These are phyloP conservation scores for Semicossyphus pulcher DNA, from an alignment of 2,113 vertebrate genomes.

Conservation along the genomic window DNA sequence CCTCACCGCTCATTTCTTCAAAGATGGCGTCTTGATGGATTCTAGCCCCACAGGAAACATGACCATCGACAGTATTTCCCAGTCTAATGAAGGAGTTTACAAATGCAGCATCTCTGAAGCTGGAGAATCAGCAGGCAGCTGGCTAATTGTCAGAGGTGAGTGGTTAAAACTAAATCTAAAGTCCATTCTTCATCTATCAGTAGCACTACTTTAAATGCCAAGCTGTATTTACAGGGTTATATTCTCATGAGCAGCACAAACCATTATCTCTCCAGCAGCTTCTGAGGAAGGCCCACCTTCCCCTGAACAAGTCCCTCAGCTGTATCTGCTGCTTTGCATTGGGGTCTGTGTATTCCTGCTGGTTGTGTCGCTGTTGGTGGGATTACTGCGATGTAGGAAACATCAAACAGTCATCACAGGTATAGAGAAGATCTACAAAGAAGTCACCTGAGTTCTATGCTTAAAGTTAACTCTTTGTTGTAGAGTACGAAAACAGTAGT, in stretches of 20 bases:
- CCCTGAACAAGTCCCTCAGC: fast-evolving
- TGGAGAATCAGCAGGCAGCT: neutral
- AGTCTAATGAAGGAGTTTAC: no score
- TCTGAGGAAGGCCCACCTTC: neutral
- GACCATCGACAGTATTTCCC: no score
- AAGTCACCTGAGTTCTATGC: no score
- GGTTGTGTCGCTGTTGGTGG: neutral
- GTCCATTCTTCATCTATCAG: no score
- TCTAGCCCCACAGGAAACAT: no score
- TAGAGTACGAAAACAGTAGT: no score
- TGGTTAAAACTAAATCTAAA: no score
- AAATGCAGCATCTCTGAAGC: neutral
- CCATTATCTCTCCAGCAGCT: neutral
- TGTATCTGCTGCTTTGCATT: neutral
- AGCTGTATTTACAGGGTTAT: neutral
- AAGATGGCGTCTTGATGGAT: neutral
- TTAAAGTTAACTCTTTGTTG: neutral
- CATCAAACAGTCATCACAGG: neutral
- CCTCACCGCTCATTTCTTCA: neutral
- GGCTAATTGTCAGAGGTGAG: conserved; percentile 2
- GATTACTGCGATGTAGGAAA: neutral
- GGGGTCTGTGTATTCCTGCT: neutral
- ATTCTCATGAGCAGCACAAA: neutral
- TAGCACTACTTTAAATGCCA: no score
- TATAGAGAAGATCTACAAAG: neutral